phyloP scores from a whole-genome alignment of 2,888 invertebrate genomes.

The Morinoia aosen region DNA sequence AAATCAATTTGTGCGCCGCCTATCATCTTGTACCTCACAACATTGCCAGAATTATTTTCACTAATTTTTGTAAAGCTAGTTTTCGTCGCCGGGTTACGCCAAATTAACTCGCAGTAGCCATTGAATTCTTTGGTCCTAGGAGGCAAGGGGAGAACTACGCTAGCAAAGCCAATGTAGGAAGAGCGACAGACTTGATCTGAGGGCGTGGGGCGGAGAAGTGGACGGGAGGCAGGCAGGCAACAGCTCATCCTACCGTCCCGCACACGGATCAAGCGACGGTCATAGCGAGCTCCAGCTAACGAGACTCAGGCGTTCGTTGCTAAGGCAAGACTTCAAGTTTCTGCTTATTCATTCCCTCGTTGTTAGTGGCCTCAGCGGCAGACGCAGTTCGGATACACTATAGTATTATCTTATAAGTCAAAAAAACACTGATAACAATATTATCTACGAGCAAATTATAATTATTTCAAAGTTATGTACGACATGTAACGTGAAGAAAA shows the following conservation, averaged over 20 bases:
- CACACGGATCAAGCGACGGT: background rate
- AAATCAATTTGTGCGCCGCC: too few species aligned
- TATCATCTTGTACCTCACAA: too few species aligned
- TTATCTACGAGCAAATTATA: background rate
- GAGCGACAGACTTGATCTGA: background rate
- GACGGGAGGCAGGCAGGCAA: slow-evolving; percentile 53
- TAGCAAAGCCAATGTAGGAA: background rate
- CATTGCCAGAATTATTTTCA: too few species aligned
- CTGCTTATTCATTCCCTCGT: background rate
- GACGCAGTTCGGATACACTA: background rate
- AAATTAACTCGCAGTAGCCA: background rate
- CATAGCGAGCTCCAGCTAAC: background rate
- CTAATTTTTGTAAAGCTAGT: background rate
- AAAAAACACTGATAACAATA: background rate
- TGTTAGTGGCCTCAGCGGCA: background rate
- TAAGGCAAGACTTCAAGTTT: background rate
- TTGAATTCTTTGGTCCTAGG: background rate
- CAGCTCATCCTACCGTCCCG: background rate
- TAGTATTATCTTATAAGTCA: background rate
- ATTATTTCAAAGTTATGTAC: background rate
- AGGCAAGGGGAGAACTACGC: background rate
- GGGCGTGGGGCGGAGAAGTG: background rate
- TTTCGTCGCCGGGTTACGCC: background rate
- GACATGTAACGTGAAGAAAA: too few species aligned
- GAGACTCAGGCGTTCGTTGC: background rate